phyloP scores from a whole-genome alignment of 2,113 vertebrate genomes.

The Ceratotherium simum region DNA sequence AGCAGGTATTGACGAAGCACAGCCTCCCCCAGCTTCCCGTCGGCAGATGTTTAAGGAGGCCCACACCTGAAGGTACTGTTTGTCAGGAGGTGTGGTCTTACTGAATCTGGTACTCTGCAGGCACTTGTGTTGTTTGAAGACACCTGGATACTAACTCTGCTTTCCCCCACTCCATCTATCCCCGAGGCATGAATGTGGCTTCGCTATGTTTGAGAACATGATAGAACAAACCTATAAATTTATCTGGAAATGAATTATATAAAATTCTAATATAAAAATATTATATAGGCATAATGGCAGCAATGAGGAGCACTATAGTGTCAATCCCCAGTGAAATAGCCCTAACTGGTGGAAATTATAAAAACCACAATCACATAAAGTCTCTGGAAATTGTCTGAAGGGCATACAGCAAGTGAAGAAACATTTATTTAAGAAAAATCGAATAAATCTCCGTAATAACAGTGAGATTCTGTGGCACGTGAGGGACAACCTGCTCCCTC shows the following conservation, averaged over 20 bases:
- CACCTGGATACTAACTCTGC: not conserved
- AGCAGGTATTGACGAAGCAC: not conserved
- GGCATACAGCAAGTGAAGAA: constrained; percentile 24
- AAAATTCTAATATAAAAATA: not conserved
- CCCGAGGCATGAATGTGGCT: not conserved
- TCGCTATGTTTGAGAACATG: not conserved
- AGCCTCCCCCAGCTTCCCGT: not conserved
- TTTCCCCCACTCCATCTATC: not conserved
- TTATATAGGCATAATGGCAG: not conserved
- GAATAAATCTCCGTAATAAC: constrained; percentile 1
- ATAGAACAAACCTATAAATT: not conserved
- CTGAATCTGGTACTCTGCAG: not conserved
- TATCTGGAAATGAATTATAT: not conserved
- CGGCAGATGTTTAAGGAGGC: not conserved
- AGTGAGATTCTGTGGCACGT: not conserved
- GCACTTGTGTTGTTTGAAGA: not conserved
- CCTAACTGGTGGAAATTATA: not conserved
- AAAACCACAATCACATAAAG: not conserved
- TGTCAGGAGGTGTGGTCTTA: not conserved
- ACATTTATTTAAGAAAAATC: constrained; percentile 37
- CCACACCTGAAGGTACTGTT: not conserved
- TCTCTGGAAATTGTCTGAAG: constrained; percentile 26
- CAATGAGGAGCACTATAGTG: not conserved
- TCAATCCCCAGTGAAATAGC: not conserved
- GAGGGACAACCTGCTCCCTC: not conserved